Conservation (phyloP, 2,797 vertebrate species). For the Avahi laniger region DNA sequence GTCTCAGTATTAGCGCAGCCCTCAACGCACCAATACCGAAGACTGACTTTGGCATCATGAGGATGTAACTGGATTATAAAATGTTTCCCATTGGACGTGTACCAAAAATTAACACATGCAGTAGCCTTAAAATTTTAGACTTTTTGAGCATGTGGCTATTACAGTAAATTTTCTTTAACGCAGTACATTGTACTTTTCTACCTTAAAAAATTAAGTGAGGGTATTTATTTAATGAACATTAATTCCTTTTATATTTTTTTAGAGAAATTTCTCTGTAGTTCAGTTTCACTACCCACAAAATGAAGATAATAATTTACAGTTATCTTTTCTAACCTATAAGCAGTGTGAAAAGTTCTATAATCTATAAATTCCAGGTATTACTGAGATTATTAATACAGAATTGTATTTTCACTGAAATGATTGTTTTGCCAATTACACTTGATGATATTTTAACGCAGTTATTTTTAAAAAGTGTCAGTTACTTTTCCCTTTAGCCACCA, state of each 20-base stretch:
- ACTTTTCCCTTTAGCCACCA: neutral
- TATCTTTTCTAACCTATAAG: neutral
- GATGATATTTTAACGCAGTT: neutral
- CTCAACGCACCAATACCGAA: constrained; percentile 93
- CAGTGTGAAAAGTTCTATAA: constrained; percentile 17
- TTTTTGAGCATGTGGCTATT: constrained; percentile 29
- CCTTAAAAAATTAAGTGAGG: constrained; percentile 6
- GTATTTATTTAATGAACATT: neutral
- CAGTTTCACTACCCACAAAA: neutral
- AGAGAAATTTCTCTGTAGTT: neutral
- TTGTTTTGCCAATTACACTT: neutral
- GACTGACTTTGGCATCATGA: constrained; percentile 94
- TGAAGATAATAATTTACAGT: constrained; percentile 4
- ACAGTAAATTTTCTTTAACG: constrained; percentile 56
- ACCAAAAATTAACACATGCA: neutral
- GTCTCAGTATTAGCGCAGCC: constrained; percentile 94
- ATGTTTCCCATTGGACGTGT: neutral
- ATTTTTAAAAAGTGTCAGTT: neutral
- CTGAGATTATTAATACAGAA: neutral
- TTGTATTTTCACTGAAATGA: constrained; percentile 26
- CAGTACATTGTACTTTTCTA: constrained; percentile 34
- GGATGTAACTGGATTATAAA: constrained; percentile 87
- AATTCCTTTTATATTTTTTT: constrained; percentile 16
- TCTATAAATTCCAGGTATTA: neutral
- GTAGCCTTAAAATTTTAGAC: neutral